phyloP scores from a whole-genome alignment of 2,888 invertebrate species.

The Eilema caniola region DNA sequence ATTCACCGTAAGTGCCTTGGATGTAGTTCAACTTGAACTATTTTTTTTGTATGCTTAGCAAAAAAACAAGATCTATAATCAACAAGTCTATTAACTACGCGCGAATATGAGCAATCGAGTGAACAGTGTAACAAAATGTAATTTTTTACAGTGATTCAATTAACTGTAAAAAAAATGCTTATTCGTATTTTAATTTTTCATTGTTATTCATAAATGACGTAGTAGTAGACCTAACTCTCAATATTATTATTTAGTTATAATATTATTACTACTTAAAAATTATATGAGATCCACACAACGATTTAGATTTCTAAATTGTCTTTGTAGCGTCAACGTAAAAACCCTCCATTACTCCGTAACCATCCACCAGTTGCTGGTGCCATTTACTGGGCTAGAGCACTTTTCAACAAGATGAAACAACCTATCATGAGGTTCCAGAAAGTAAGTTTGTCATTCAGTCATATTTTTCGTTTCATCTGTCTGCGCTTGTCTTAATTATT shows the following conservation, averaged over 20 bases:
- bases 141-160: too few relatives aligned
- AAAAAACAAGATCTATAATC: too few relatives aligned
- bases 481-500: background rate
- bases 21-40: background rate
- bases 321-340: slow-evolving; percentile 86
- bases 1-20: slow-evolving; percentile 87
- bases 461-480: background rate
- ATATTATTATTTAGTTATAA: too few relatives aligned
- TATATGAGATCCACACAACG: too few relatives aligned
- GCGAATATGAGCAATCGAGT: too few relatives aligned
- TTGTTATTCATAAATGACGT: too few relatives aligned
- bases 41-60: background rate
- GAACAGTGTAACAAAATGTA: too few relatives aligned
- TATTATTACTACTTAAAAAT: too few relatives aligned
- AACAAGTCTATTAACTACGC: too few relatives aligned
- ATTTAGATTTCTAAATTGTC: background rate
- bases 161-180: too few relatives aligned
- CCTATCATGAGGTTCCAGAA: slow-evolving; percentile 93
- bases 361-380: slow-evolving; percentile 94
- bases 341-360: slow-evolving; percentile 91
- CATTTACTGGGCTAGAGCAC: slow-evolving; percentile 94
- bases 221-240: too few relatives aligned
- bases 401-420: slow-evolving; percentile 93
- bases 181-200: too few relatives aligned
- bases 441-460: slow-evolving; percentile 66